Conservation (phyloP, 2,113 vertebrate genomes). For the Fukomys damarensis region DNA sequence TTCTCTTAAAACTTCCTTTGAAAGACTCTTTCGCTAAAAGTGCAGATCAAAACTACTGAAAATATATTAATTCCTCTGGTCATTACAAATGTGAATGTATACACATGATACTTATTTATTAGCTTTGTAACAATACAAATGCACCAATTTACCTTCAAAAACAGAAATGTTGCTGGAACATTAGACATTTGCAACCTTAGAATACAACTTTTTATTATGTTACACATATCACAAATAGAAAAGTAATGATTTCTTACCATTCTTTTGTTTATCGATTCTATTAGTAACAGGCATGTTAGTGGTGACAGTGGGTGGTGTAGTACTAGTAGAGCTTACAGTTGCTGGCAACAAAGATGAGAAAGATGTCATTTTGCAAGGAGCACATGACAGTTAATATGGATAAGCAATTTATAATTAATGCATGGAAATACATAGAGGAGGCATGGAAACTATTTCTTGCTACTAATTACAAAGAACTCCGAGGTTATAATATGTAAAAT, state of each 20-base stretch:
- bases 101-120: neutral
- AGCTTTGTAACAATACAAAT: neutral
- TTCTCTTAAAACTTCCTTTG: slow-evolving; percentile 21
- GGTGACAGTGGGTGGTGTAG: slow-evolving; percentile 92
- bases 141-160: neutral
- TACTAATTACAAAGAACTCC: slow-evolving; percentile 72
- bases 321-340: slow-evolving; percentile 89
- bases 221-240: slow-evolving; percentile 81
- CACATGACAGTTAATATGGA: slow-evolving; percentile 86
- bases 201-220: slow-evolving; percentile 39
- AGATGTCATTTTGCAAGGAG: slow-evolving; percentile 88
- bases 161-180: neutral
- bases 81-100: neutral
- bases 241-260: slow-evolving; percentile 89
- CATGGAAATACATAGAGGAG: slow-evolving; percentile 78
- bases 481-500: slow-evolving; percentile 67
- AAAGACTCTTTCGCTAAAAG: neutral
- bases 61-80: neutral
- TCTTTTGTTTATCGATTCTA: slow-evolving; percentile 90
- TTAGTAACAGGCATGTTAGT: slow-evolving; percentile 98
- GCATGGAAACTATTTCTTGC: slow-evolving; percentile 72
- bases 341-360: slow-evolving; percentile 91
- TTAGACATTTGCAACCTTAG: neutral
- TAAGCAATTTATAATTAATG: slow-evolving; percentile 82
- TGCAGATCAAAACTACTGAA: neutral